These are phyloP conservation scores for Vulpes ferrilata DNA, from an alignment of 2,113 vertebrate genomes.

Conservation along the genomic window DNA sequence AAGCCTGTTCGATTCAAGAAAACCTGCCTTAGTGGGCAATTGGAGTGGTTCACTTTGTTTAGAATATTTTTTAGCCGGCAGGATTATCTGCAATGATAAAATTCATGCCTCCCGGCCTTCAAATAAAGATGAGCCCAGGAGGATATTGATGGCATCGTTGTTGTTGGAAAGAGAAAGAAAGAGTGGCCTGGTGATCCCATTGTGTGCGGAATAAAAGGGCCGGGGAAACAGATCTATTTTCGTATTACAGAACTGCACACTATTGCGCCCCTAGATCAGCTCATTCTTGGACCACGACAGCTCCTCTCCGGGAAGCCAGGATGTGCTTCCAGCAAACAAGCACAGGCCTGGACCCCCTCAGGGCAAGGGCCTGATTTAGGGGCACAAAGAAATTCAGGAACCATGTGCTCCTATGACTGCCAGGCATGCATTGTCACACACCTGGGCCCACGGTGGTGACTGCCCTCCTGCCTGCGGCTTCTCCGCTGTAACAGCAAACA, in stretches of 20 bases:
- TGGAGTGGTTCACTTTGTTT: constrained; percentile 69
- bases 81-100: constrained; percentile 84
- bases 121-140: constrained; percentile 80
- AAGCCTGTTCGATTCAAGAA: not conserved
- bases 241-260: constrained; percentile 71
- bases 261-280: constrained; percentile 16
- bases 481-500: not conserved
- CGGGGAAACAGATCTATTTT: constrained; percentile 81
- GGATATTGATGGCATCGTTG: constrained; percentile 83
- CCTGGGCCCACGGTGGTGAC: not conserved
- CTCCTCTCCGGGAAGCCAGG: constrained; percentile 62
- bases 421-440: constrained; percentile 18
- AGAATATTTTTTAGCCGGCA: constrained; percentile 74
- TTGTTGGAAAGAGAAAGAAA: constrained; percentile 72
- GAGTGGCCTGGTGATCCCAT: constrained; percentile 76
- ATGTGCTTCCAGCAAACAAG: constrained; percentile 74
- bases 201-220: constrained; percentile 83
- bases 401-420: not conserved
- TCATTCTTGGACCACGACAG: constrained; percentile 59
- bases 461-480: not conserved
- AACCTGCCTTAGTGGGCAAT: constrained; percentile 40
- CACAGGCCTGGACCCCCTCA: constrained; percentile 55
- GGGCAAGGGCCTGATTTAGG: constrained; percentile 64
- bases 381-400: constrained; percentile 73
- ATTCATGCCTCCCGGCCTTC: constrained; percentile 70